Conservation (phyloP, 2,797 vertebrate genomes). For the Monodelphis domestica region DNA sequence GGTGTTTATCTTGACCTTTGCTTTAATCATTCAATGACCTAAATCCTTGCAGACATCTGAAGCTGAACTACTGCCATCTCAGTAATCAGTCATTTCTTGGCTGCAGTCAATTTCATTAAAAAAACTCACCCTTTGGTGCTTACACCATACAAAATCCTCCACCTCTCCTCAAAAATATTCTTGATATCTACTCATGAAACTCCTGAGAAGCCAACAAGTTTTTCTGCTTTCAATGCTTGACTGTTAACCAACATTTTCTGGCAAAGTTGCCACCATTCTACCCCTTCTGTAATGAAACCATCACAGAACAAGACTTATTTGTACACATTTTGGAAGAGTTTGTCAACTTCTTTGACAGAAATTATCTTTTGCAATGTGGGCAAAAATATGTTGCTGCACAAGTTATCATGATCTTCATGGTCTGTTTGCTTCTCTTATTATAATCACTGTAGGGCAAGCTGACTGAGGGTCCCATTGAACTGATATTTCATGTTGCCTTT, state of each 20-base stretch:
- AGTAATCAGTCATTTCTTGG: background rate
- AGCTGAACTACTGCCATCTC: background rate
- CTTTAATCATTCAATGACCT: background rate
- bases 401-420: background rate
- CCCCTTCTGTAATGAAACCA: background rate
- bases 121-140: background rate
- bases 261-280: background rate
- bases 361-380: background rate
- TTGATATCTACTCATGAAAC: background rate
- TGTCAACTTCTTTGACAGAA: background rate
- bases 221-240: background rate
- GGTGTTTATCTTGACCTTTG: background rate
- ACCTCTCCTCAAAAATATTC: background rate
- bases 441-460: background rate
- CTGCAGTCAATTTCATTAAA: background rate
- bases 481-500: background rate
- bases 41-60: background rate
- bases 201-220: background rate
- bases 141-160: background rate
- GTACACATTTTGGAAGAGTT: background rate
- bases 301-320: background rate
- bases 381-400: background rate
- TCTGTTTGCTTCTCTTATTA: background rate
- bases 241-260: background rate
- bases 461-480: background rate